A percentile compares a stretch with the other conserved stretches of the same genome.
These are phyloP conservation scores for Pyrgus malvae DNA, from an alignment of 2,888 invertebrate species.

Conservation along the genomic window DNA sequence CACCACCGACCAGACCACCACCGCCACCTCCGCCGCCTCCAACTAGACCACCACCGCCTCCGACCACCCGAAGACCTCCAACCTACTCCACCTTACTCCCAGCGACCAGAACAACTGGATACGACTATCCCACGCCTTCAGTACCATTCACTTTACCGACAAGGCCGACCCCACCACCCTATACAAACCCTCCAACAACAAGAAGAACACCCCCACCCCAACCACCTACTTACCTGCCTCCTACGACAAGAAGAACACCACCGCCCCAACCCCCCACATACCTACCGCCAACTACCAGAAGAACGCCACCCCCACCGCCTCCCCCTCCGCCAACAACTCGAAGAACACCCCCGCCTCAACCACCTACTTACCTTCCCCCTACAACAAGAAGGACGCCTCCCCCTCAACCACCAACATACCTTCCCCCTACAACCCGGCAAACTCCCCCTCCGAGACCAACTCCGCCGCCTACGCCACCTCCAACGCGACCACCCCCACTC, in stretches of 20 bases:
- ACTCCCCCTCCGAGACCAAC: conserved; percentile 33
- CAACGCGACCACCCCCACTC: conserved; percentile 27
- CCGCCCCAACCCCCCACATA: conserved; percentile 33
- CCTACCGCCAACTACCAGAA: conserved; percentile 28
- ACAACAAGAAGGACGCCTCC: conserved; percentile 32
- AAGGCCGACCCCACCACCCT: conserved; percentile 33
- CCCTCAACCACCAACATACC: conserved; percentile 28
- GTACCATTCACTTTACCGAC: conserved; percentile 42
- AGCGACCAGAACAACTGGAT: conserved; percentile 47
- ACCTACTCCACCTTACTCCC: conserved; percentile 29
- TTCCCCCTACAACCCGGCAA: conserved; percentile 24
- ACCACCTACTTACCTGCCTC: conserved; percentile 32
- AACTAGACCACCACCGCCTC: conserved; percentile 36
- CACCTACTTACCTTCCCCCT: conserved; percentile 32
- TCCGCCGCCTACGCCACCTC: conserved; percentile 30
- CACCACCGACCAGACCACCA: too few relatives aligned
- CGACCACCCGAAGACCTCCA: conserved; percentile 31
- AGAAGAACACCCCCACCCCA: conserved; percentile 26
- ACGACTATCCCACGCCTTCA: conserved; percentile 48
- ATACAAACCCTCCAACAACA: conserved; percentile 29
- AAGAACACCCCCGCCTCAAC: conserved; percentile 26
- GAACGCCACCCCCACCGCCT: conserved; percentile 33
- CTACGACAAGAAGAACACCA: conserved; percentile 29
- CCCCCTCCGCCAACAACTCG: conserved; percentile 31
- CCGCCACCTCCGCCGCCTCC: conserved; percentile 32